Conservation (phyloP, 2,797 vertebrate species). For the Lacerta bilineata region DNA sequence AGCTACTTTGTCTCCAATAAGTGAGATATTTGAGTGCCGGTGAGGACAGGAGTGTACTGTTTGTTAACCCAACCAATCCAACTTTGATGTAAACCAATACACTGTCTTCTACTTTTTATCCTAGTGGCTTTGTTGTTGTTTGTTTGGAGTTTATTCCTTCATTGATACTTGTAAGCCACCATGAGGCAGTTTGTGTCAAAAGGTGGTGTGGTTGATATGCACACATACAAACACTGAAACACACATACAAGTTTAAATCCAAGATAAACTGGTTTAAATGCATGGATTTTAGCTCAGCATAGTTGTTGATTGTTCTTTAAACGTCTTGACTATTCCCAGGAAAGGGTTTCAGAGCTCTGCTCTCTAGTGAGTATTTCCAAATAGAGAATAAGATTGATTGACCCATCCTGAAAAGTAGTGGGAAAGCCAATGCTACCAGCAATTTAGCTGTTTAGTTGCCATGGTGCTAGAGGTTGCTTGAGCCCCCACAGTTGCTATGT, state of each 20-base stretch:
- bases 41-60: neutral
- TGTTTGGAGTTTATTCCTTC: neutral
- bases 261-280: neutral
- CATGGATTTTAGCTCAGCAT: neutral
- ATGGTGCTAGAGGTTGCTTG: neutral
- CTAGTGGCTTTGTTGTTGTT: neutral
- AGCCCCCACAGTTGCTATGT: neutral
- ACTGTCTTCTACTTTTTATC: neutral
- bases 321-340: neutral
- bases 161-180: neutral
- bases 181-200: neutral
- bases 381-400: neutral
- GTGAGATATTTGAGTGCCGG: slow-evolving; percentile 20
- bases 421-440: neutral
- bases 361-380: neutral
- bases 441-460: neutral
- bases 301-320: neutral
- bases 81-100: neutral
- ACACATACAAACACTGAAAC: neutral
- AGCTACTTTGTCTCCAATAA: slow-evolving; percentile 23
- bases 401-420: neutral
- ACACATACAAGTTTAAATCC: neutral
- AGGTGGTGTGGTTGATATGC: neutral
- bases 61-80: neutral
- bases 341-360: neutral